phyloP scores from a whole-genome alignment of 23 tunicate species.

The Styela clava region DNA sequence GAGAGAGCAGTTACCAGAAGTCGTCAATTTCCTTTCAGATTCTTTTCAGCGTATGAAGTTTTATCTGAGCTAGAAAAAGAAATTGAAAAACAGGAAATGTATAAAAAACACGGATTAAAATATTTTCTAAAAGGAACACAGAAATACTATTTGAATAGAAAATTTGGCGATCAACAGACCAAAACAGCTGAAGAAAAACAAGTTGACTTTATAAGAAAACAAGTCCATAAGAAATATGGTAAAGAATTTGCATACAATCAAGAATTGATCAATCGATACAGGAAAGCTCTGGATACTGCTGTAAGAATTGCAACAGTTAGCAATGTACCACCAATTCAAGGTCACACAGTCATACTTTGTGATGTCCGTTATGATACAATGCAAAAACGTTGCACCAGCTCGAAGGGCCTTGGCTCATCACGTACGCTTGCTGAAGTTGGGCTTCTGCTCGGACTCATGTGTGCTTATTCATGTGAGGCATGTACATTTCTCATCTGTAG shows the following conservation, averaged over 20 bases:
- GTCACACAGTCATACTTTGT: conserved; percentile 50
- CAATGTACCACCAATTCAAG: conserved; percentile 54
- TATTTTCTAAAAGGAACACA: not conserved
- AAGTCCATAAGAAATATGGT: conserved; percentile 21
- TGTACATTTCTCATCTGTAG: conserved; percentile 31
- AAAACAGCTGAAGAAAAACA: conserved; percentile 31
- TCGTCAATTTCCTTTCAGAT: conserved; percentile 66
- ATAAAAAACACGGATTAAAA: conserved; percentile 28
- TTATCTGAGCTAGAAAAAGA: conserved; percentile 46
- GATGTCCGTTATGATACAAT: conserved; percentile 9
- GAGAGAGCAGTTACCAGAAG: conserved; percentile 50
- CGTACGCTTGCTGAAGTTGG: conserved; percentile 41
- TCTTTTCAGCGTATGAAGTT: conserved; percentile 57
- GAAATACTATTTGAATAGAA: not conserved
- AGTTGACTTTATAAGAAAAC: conserved; percentile 7
- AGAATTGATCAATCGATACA: conserved; percentile 33
- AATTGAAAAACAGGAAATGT: conserved; percentile 27
- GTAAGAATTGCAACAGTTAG: conserved; percentile 32
- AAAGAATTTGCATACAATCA: conserved; percentile 20
- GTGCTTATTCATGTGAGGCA: conserved; percentile 47
- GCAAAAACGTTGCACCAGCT: conserved; percentile 20
- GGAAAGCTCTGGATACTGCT: conserved; percentile 38
- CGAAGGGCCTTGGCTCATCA: conserved; percentile 28
- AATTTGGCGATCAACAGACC: conserved; percentile 12
- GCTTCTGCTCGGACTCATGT: conserved; percentile 51